These are phyloP conservation scores for Drosophila erecta DNA, from an alignment of 1,140 invertebrate genomes.

Conservation along the genomic window DNA sequence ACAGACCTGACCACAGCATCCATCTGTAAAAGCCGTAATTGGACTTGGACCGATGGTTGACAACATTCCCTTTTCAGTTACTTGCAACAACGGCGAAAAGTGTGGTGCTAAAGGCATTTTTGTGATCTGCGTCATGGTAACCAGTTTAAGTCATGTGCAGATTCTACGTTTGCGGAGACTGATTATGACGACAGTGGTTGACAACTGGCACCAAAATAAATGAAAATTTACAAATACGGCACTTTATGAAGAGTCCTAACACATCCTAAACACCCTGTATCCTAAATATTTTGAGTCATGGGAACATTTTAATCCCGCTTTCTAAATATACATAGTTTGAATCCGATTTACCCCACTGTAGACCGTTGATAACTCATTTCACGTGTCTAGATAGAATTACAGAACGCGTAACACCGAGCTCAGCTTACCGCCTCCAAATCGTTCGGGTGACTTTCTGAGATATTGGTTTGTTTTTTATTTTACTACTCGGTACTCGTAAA, in stretches of 20 bases:
- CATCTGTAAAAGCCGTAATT: constrained; percentile 45
- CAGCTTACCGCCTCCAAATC: constrained; percentile 28
- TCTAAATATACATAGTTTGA: too few species aligned
- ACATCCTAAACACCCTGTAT: too few species aligned
- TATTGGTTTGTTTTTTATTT: constrained; percentile 53
- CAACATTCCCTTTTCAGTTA: constrained; percentile 24
- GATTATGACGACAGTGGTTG: constrained; percentile 12
- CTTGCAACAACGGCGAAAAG: constrained; percentile 18
- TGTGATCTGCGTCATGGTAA: constrained; percentile 76
- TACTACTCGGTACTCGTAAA: constrained; percentile 57
- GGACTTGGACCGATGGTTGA: constrained; percentile 34
- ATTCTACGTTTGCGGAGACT: constrained; percentile 23
- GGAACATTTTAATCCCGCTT: too few species aligned
- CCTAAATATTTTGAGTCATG: too few species aligned
- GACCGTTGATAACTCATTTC: constrained; percentile 76
- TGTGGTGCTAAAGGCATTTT: constrained; percentile 36
- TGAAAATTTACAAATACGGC: too few species aligned
- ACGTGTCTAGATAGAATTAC: constrained; percentile 81
- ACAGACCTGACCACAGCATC: constrained; percentile 58
- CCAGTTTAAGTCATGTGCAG: constrained; percentile 55
- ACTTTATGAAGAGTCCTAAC: too few species aligned
- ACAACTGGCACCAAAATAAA: too few species aligned
- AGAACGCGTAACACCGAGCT: constrained; percentile 1
- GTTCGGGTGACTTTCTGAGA: constrained; percentile 35
- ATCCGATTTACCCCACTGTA: constrained; percentile 39